Evolutionary conservation across 2,797 vertebrate genomes (phyloP), one percentile per base, ranked within the genome.

Genomic region (Caiman crocodilus): DNA sequence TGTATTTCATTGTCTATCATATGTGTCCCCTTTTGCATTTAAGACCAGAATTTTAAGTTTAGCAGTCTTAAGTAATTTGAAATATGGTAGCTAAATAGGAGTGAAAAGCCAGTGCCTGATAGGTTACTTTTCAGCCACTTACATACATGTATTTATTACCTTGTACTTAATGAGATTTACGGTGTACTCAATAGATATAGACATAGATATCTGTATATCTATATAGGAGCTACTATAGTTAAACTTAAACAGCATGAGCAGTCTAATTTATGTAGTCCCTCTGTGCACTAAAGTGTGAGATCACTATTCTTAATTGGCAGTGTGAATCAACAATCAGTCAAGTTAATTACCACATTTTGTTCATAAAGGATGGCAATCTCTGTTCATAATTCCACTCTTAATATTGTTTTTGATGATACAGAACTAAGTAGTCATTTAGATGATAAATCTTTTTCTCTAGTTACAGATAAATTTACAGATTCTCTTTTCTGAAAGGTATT

Each of bases 201-300:
- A 50, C 42, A 50, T 50, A 50, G 42, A 8, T 50, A 50, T 50
- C 42, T 50, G 42, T 50, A 10, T 50, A 42, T 42, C 42, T 42
- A 4, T 63, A 57, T 9, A 4, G 35, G 73, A 85, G 30, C 2
- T 28, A 6, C 13, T 26, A 25, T 71, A 50, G 18, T 18, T 50
- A 5, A 21, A 15, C 12, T 90, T 4, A 9, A 4, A n/a, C 8
- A 64, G 13, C 56, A 35, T 71, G 0, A 1, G 25, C 35, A 42
- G 67, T 6, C 21, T 35, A 30, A 69, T 12, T 26, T 61, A 21
- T 0, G 21, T 21, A 23, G 21, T 32, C 23, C 23, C 32, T 71
- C 32, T 35, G 35, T 21, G 8, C 4, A 1, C 58, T 73, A 2
- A 80, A 14, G 8, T 4, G 5, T 4, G 3, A 4, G n/a, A 42